Base-by-base conservation (phyloP, 92 coral and sea anemone genomes). In the Micromussa lordhowensis region DNA sequence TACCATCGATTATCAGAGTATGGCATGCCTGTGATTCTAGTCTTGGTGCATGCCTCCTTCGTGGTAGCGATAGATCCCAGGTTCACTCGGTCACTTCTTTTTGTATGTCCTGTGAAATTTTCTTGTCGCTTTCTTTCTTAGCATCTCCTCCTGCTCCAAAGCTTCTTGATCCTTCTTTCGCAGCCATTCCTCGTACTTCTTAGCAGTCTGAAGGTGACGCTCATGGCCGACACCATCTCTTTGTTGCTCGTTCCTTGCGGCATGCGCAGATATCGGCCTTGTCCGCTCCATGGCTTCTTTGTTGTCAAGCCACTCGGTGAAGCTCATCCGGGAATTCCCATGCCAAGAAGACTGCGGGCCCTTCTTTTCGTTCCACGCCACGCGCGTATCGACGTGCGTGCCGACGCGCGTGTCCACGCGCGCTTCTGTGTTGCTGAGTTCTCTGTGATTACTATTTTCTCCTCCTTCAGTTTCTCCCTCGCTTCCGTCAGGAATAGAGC, bases 161-260 rank as follows among this genome's bases (percentile, higher is more conserved):
- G 91, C 96, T 36, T 90, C 92, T 38, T 59, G 82, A 75, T 93
- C 94, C 75, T 90, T 93, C 82, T 88, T 91, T 73, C 81, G 90
- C 82, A 91, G 88, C 96, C 93, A 93, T 36, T 87, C 79, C 55
- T 87, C 71, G 18, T 68, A 66, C 34, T 73, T 55, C 44, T 22
- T 35, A 18, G 70, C 59, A 24, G 21, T 38, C 34, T 68, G 85
- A 31, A 68, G 30, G 6, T 76, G 82, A 53, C 30, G 44, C 24
- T 66, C 77, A 21, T 86, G 84, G n/a, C 54, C 68, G 9, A 6
- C 5, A 44, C 54, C 80, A 16, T 71, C 74, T 81, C 70, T 70
- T 5, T 55, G 78, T 32, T 71, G 72, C 35, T 69, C 59, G 29
- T 34, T 70, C 21, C 61, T 55, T 30, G 9, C 55, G 3, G 19